Conservation (phyloP, 2,113 vertebrate species). For the Apeltes quadracus region DNA sequence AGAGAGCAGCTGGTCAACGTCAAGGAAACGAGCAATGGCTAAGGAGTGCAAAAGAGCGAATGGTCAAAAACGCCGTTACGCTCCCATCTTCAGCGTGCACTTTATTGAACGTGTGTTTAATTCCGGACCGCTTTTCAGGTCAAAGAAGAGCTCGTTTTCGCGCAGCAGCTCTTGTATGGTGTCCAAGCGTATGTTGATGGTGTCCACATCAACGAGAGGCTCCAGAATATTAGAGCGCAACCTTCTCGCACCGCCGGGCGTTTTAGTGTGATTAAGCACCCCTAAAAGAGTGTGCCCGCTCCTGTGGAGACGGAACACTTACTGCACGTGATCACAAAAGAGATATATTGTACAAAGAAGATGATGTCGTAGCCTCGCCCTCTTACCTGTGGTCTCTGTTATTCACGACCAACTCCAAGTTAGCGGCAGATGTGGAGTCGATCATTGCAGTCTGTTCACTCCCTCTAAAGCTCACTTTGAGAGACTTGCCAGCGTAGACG, state of each 20-base stretch:
- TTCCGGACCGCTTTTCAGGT: slow-evolving; percentile 87
- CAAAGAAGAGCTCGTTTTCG: slow-evolving; percentile 92
- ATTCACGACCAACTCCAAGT: slow-evolving; percentile 93
- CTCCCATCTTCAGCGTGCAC: slow-evolving; percentile 1
- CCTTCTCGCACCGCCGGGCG: slow-evolving; percentile 90
- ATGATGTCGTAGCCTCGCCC: background rate
- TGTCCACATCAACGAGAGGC: slow-evolving; percentile 88
- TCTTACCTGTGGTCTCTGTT: slow-evolving; percentile 90
- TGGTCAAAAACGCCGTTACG: slow-evolving; percentile 1
- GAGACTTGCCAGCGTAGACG: slow-evolving; percentile 91
- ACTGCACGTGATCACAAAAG: background rate
- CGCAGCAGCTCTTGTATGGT: slow-evolving; percentile 91
- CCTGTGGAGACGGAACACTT: slow-evolving; percentile 67
- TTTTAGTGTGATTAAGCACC: slow-evolving; percentile 94
- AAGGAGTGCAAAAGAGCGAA: slow-evolving; percentile 64
- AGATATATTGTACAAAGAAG: background rate
- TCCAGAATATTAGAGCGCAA: slow-evolving; percentile 95
- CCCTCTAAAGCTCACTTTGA: slow-evolving; percentile 93
- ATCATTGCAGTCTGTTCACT: slow-evolving; percentile 98
- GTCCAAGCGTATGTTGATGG: slow-evolving; percentile 91
- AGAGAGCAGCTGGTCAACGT: slow-evolving; percentile 95
- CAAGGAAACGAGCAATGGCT: slow-evolving; percentile 94
- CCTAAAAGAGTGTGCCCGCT: slow-evolving; percentile 90
- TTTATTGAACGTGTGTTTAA: background rate
- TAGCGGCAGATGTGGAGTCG: slow-evolving; percentile 90